Percentiles rank a stretch among this genome's conserved stretches.
These are phyloP conservation scores for Eurytoma adleriae DNA, from an alignment of 2,888 invertebrate species.

Conservation along the genomic window DNA sequence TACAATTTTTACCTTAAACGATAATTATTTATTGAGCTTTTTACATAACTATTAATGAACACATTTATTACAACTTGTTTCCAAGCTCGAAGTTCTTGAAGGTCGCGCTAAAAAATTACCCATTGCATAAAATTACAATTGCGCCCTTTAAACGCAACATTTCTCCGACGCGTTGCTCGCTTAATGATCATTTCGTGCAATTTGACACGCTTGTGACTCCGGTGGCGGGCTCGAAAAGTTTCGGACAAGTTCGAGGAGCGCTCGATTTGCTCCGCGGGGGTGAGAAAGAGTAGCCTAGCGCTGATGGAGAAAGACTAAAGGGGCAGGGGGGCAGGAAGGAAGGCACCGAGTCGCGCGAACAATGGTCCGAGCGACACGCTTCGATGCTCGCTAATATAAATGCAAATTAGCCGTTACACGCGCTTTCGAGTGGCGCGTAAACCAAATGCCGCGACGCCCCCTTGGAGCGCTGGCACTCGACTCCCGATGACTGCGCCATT, in stretches of 20 bases:
- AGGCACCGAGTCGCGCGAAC: conserved; percentile 57
- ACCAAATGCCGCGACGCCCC: conserved; percentile 32
- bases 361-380: conserved; percentile 65
- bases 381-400: conserved; percentile 70
- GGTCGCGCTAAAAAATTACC: no score
- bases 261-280: conserved; percentile 23
- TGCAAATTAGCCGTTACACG: conserved; percentile 66
- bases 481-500: conserved; percentile 8
- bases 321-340: not conserved
- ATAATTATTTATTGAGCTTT: no score
- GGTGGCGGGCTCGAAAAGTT: conserved; percentile 29
- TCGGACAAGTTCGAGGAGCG: conserved; percentile 31
- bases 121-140: no score
- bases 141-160: not conserved
- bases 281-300: conserved; percentile 8
- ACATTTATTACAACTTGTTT: no score
- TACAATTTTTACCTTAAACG: no score
- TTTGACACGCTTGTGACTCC: conserved; percentile 13
- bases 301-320: conserved; percentile 16
- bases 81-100: no score
- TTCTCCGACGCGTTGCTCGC: not conserved
- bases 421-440: conserved; percentile 56
- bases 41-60: no score
- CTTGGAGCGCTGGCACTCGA: conserved; percentile 2
- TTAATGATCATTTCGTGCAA: conserved; percentile 35